Evolutionary conservation across 2,888 invertebrate species (phyloP).

Genomic region (Ceramica pisi): DNA sequence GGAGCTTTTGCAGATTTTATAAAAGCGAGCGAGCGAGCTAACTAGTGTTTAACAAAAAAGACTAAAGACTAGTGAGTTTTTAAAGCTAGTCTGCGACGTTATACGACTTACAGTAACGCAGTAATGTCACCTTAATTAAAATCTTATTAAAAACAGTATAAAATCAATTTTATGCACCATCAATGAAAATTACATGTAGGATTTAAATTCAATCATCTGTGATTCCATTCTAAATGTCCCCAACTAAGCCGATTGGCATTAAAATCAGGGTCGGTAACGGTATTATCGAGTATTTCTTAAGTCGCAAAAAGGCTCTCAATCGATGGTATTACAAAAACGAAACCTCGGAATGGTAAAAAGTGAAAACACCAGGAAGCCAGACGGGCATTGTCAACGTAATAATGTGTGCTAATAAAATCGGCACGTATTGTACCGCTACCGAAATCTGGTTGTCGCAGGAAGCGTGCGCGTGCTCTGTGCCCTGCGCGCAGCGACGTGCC

Average conservation of each 20-base stretch:
- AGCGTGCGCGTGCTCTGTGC: conserved; percentile 82
- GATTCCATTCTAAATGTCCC: conserved; percentile 33
- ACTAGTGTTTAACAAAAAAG: neutral
- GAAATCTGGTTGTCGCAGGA: conserved; percentile 75
- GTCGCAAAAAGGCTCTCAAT: conserved; percentile 8
- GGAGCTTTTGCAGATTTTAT: neutral
- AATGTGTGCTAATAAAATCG: conserved; percentile 69
- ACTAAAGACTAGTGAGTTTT: too few relatives aligned
- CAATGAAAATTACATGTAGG: conserved; percentile 13
- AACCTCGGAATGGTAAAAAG: conserved; percentile 41
- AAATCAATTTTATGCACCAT: conserved; percentile 12
- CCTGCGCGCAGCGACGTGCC: conserved; percentile 68
- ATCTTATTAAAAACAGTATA: conserved; percentile 3
- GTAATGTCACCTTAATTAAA: conserved; percentile 13
- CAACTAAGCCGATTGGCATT: conserved; percentile 2
- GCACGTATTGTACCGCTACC: conserved; percentile 68
- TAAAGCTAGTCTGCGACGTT: neutral
- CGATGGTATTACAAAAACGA: conserved; percentile 29
- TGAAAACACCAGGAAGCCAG: conserved; percentile 63
- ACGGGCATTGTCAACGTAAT: conserved; percentile 60
- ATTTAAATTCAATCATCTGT: conserved; percentile 21
- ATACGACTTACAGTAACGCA: neutral
- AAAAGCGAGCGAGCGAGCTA: neutral
- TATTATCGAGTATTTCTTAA: conserved; percentile 11
- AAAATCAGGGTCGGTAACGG: conserved; percentile 27